A percentile compares a stretch with the other conserved stretches of the same genome.
Conservation (phyloP, 2,113 vertebrate genomes). For the Lepidothrix coronata region DNA sequence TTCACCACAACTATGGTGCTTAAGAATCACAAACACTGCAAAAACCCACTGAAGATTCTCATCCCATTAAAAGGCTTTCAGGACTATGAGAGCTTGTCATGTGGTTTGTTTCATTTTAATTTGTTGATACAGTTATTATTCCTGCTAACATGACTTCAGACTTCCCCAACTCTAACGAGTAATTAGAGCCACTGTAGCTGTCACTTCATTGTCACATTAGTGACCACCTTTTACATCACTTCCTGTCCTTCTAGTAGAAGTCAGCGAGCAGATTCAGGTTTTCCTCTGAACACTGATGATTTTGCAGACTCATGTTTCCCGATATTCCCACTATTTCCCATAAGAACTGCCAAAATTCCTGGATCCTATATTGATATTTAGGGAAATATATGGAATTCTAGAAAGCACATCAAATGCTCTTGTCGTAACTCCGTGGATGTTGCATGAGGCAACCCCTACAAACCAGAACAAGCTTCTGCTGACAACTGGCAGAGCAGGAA, state of each 20-base stretch:
- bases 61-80: neutral
- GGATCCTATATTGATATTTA: neutral
- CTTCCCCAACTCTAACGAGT: neutral
- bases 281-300: neutral
- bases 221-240: neutral
- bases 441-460: neutral
- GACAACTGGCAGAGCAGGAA: neutral
- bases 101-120: conserved; percentile 37
- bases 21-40: neutral
- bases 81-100: neutral
- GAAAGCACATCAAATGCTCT: neutral
- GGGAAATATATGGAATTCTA: neutral
- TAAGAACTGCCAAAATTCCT: neutral
- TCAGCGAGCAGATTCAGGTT: neutral
- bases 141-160: neutral
- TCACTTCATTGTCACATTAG: neutral
- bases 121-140: neutral
- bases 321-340: neutral
- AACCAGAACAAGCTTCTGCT: neutral
- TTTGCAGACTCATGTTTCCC: neutral
- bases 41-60: neutral
- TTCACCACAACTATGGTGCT: neutral
- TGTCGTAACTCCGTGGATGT: neutral
- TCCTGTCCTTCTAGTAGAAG: neutral
- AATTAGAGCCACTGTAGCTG: neutral